Base-by-base conservation (phyloP, 2,113 vertebrate species). In the Eclectus roratus region DNA sequence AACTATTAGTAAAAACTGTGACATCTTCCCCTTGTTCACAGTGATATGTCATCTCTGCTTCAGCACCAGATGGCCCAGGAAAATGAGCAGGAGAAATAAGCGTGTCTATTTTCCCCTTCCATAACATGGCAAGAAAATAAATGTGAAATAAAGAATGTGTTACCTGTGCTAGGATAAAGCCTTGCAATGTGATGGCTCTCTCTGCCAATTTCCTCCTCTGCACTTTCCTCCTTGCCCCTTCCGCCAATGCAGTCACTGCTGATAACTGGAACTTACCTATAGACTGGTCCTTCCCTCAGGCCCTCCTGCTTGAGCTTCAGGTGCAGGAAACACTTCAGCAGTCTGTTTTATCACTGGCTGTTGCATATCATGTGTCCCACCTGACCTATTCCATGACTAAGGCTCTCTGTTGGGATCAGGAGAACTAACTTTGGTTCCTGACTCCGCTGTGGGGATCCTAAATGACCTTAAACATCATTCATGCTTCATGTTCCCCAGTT, bases 71-170 rank as follows among this genome's bases (percentile, higher is more conserved):
- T 97, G 95, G 94, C 95, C 94, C 88, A 92, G 85, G 94, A 96
- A 97, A 97, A 96, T 95, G 95, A 97, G 96, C 95, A 97, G 96
- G 95, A 96, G 90, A 97, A 96, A 93, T 78, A 86, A 95, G 94
- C 1, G 0, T 93, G 92, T 94, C 94, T 97, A 95, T 95, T 96
- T 96, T 91, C 90, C 95, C 69, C 80, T 93, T 81, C 80, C 65
- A 61, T 88, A 93, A 33, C 76, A 94, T 2, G 35, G 65, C 35
- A 8, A 96, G 65, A 91, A 96, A 96, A 92, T 88, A 86, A 78
- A 95, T 90, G 83, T 2, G 72, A 93, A 95, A 68, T 95, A 93
- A 93, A 83, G 80, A 46, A 84, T 37, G 77, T 86, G 85, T 88
- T 95, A 97, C 96, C 96, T 96, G 93, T 77, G 91, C 73, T 89